Evolutionary conservation across 2,113 vertebrate species (phyloP).

Genomic region (Psittacula cyanocephala): DNA sequence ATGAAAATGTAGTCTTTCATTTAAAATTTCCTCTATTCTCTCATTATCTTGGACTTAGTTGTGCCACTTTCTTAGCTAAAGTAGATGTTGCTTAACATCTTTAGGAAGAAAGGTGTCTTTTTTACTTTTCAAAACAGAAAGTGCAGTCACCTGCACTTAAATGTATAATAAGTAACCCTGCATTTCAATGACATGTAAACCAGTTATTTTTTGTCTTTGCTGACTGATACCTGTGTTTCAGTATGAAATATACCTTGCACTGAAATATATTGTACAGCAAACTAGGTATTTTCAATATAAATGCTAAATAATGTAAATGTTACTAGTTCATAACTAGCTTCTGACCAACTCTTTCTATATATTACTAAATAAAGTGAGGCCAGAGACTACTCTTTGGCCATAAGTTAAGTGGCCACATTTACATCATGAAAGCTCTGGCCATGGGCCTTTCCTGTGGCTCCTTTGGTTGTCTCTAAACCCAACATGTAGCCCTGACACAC

Average conservation of each 20-base stretch:
- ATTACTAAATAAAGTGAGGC: background rate
- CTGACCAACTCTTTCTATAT: background rate
- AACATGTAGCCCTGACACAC: background rate
- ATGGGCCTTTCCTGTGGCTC: background rate
- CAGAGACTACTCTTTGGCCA: background rate
- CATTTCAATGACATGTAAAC: background rate
- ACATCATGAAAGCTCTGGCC: background rate
- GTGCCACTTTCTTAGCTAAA: background rate
- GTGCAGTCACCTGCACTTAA: background rate
- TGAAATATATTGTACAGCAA: background rate
- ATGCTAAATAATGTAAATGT: background rate
- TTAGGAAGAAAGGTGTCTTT: background rate
- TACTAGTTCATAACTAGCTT: background rate
- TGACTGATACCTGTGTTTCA: background rate
- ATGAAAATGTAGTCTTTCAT: background rate
- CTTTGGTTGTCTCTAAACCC: background rate
- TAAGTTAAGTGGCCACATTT: background rate
- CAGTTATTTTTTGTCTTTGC: background rate
- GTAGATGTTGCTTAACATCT: background rate
- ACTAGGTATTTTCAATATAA: background rate
- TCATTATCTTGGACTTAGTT: background rate
- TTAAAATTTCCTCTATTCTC: background rate
- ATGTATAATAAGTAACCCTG: background rate
- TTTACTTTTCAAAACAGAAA: background rate
- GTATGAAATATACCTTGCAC: background rate